Conservation (phyloP, 2,888 invertebrate species). For the Acanthosepion lycidas region DNA sequence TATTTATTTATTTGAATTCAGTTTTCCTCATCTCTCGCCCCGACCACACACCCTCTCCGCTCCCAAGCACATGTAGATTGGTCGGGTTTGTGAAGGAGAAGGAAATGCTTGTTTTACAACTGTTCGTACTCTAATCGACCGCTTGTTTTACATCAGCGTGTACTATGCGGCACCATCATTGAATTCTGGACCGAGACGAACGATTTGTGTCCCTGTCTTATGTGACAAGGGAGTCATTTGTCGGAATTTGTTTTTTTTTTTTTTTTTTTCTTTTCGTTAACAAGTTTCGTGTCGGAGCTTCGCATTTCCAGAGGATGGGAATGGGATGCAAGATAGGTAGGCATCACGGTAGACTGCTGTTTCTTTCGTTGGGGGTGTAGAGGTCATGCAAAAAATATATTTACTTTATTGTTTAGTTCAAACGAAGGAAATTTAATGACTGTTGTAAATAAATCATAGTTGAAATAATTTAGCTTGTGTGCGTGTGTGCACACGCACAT, state of each 20-base stretch:
- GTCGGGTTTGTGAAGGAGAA: background rate
- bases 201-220: conserved; percentile 33
- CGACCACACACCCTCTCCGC: background rate
- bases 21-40: background rate
- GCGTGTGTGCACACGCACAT: no score
- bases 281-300: background rate
- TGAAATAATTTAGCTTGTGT: background rate
- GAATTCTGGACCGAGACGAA: background rate
- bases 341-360: background rate
- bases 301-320: background rate
- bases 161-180: background rate
- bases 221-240: background rate
- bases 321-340: background rate
- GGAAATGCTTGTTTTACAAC: background rate
- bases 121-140: conserved; percentile 7
- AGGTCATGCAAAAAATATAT: background rate
- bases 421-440: background rate
- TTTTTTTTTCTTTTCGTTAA: background rate
- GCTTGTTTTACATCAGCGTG: background rate
- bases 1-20: background rate
- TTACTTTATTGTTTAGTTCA: background rate
- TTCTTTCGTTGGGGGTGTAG: background rate
- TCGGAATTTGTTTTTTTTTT: background rate
- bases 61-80: background rate
- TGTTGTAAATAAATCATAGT: background rate